Percentiles rank a stretch among this genome's conserved stretches.
Conservation (phyloP, 2,888 invertebrate species). For the Callosobruchus maculatus region DNA sequence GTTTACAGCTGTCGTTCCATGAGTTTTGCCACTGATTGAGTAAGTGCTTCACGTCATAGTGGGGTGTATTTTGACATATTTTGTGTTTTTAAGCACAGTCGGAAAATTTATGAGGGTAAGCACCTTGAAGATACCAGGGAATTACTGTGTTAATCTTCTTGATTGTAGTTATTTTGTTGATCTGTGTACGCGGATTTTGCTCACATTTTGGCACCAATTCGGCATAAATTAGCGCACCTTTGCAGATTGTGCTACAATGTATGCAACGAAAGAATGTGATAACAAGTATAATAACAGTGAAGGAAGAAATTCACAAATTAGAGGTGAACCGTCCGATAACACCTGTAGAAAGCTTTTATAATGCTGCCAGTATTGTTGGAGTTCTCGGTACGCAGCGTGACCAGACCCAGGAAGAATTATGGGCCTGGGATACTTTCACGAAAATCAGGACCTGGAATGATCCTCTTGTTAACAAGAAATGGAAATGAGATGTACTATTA, state of each 20-base stretch:
- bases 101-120: too few relatives aligned
- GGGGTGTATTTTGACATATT: too few relatives aligned
- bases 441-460: neutral
- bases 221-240: too few relatives aligned
- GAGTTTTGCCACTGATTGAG: too few relatives aligned
- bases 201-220: too few relatives aligned
- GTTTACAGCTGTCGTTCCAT: too few relatives aligned
- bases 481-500: neutral
- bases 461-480: neutral
- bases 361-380: neutral
- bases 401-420: neutral
- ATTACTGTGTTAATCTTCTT: too few relatives aligned
- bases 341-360: neutral
- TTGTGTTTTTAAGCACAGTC: too few relatives aligned
- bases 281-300: neutral
- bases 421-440: neutral
- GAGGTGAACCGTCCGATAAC: neutral
- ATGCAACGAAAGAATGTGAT: neutral
- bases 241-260: neutral
- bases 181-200: too few relatives aligned
- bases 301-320: neutral
- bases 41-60: too few relatives aligned
- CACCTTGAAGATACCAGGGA: too few relatives aligned
- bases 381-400: neutral
- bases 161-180: too few relatives aligned